Percentiles rank a stretch among this genome's conserved stretches.
These are phyloP conservation scores for Stenurella melanura DNA, from an alignment of 2,888 invertebrate genomes.

Conservation along the genomic window DNA sequence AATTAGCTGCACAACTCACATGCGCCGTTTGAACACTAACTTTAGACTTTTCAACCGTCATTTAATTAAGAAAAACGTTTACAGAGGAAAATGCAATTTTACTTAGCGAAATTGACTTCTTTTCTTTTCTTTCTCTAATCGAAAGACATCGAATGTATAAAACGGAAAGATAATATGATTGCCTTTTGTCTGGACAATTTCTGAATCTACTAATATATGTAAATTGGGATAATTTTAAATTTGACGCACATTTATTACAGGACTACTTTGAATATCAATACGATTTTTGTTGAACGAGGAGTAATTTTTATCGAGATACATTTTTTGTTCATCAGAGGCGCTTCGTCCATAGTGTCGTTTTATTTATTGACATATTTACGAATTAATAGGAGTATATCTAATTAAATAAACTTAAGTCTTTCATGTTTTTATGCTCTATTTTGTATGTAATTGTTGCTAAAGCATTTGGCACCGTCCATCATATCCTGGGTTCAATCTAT, in stretches of 20 bases:
- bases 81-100: constrained; percentile 38
- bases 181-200: constrained; percentile 27
- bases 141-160: constrained; percentile 31
- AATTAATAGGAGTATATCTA: too few species aligned
- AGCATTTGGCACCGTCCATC: too few species aligned
- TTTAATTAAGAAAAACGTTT: constrained; percentile 39
- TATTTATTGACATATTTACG: background rate
- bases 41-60: constrained; percentile 37
- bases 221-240: constrained; percentile 13
- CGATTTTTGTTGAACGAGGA: background rate
- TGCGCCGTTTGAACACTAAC: background rate
- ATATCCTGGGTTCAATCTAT: too few species aligned
- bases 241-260: background rate
- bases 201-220: background rate
- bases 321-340: background rate
- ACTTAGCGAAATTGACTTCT: constrained; percentile 41
- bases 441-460: too few species aligned
- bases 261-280: constrained; percentile 9
- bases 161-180: constrained; percentile 26
- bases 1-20: background rate
- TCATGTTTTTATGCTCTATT: too few species aligned
- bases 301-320: background rate
- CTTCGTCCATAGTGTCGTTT: background rate
- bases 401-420: too few species aligned
- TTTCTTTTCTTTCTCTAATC: constrained; percentile 34